A percentile compares a stretch with the other conserved stretches of the same genome.
phyloP scores from a whole-genome alignment of 1,140 invertebrate species.

The Leptopilina boulardi region DNA sequence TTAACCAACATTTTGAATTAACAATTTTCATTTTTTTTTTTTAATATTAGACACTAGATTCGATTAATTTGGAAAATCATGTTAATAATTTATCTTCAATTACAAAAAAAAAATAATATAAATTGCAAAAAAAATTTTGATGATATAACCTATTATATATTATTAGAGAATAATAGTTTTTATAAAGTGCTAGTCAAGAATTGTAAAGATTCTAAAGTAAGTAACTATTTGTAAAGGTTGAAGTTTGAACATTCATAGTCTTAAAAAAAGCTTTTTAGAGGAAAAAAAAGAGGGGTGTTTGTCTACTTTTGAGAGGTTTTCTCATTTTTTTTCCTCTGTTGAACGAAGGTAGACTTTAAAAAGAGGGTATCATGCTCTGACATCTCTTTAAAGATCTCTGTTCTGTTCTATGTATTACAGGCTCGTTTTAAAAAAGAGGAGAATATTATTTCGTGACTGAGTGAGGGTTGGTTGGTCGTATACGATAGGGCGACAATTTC shows the following conservation, averaged over 20 bases:
- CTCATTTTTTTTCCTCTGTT: background rate
- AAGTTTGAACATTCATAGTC: background rate
- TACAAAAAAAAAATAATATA: too few species aligned
- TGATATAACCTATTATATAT: too few species aligned
- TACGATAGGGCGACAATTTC: constrained; percentile 27
- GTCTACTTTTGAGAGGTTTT: background rate
- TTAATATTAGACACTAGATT: too few species aligned
- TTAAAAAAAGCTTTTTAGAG: background rate
- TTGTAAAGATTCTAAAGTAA: background rate
- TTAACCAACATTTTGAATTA: too few species aligned
- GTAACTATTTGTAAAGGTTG: background rate
- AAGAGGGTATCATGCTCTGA: constrained; percentile 31
- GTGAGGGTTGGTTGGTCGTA: constrained; percentile 15
- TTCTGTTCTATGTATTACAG: constrained; percentile 5
- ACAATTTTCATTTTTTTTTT: too few species aligned
- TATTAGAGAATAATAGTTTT: background rate
- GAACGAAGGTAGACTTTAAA: constrained; percentile 21
- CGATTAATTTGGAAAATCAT: too few species aligned
- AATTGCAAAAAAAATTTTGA: too few species aligned
- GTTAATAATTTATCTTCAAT: too few species aligned
- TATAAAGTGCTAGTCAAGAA: background rate
- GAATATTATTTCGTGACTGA: constrained; percentile 40
- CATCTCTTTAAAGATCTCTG: constrained; percentile 32
- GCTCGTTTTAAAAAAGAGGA: constrained; percentile 34
- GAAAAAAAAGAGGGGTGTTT: background rate